A percentile compares a stretch with the other conserved stretches of the same genome.
phyloP scores from a whole-genome alignment of 2,113 vertebrate genomes.

The Cebidichthys violaceus region DNA sequence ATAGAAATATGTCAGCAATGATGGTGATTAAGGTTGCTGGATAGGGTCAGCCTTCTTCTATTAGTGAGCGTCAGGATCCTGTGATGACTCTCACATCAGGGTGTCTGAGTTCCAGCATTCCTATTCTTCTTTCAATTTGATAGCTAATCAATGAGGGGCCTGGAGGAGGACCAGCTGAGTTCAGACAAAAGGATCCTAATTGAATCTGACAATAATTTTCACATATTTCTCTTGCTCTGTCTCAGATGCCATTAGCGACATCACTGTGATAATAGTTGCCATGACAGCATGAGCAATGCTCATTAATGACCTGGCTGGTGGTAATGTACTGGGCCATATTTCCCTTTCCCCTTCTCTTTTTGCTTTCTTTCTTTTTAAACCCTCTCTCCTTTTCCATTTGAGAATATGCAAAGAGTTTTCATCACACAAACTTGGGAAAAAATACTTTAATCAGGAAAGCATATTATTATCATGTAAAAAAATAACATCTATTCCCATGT shows the following conservation, averaged over 20 bases:
- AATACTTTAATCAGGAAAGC: neutral
- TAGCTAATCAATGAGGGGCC: conserved; percentile 85
- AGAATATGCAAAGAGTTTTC: neutral
- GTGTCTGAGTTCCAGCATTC: conserved; percentile 70
- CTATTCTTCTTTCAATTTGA: conserved; percentile 81
- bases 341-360: conserved; percentile 54
- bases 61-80: conserved; percentile 67
- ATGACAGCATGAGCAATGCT: conserved; percentile 89
- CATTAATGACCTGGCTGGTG: conserved; percentile 85
- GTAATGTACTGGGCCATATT: conserved; percentile 81
- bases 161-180: conserved; percentile 82
- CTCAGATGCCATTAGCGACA: conserved; percentile 86
- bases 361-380: conserved; percentile 37
- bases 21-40: conserved; percentile 80
- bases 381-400: neutral
- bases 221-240: conserved; percentile 85
- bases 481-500: neutral
- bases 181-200: conserved; percentile 84
- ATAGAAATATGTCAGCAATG: conserved; percentile 77
- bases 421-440: neutral
- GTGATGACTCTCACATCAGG: conserved; percentile 77
- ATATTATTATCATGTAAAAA: neutral
- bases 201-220: conserved; percentile 89
- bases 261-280: conserved; percentile 87
- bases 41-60: conserved; percentile 73